Percentiles rank a stretch among this genome's conserved stretches.
phyloP scores from a whole-genome alignment of 2,113 vertebrate genomes.

The Syngnathoides biaculeatus region DNA sequence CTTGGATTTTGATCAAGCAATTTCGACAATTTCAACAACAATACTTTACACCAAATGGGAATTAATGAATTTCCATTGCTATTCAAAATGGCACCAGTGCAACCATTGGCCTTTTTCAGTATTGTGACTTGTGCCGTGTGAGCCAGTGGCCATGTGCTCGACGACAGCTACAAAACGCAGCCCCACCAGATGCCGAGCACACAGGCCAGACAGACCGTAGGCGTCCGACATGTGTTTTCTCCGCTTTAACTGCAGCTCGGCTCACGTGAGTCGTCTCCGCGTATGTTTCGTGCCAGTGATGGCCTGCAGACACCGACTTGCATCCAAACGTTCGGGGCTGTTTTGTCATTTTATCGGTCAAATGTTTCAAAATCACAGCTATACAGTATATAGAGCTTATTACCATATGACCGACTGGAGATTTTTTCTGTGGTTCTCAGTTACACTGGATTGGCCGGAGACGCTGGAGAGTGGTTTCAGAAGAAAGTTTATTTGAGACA shows the following conservation, averaged over 20 bases:
- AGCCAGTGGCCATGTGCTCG: slow-evolving; percentile 22
- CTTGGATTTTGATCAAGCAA: background rate
- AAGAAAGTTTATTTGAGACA: slow-evolving; percentile 38
- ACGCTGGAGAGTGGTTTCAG: slow-evolving; percentile 14
- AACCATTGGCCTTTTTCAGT: background rate
- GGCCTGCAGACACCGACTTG: slow-evolving; percentile 25
- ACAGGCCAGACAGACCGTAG: slow-evolving; percentile 43
- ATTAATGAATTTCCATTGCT: background rate
- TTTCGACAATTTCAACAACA: background rate
- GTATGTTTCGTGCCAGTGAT: slow-evolving; percentile 35
- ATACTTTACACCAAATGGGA: background rate
- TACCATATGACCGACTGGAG: slow-evolving; percentile 6
- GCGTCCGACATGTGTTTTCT: slow-evolving; percentile 35
- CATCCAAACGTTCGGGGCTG: slow-evolving; percentile 24
- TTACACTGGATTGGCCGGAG: slow-evolving; percentile 16
- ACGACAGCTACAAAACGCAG: slow-evolving; percentile 40
- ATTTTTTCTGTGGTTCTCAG: slow-evolving; percentile 8
- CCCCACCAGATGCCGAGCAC: slow-evolving; percentile 26
- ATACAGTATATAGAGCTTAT: background rate
- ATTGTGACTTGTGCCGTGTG: background rate
- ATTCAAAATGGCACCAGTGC: background rate
- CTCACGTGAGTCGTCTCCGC: slow-evolving; percentile 40
- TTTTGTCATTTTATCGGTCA: slow-evolving; percentile 1
- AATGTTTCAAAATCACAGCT: slow-evolving; percentile 9
- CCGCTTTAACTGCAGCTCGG: slow-evolving; percentile 33